phyloP scores from a whole-genome alignment of 2,797 vertebrate genomes.

The Rachycentron canadum region DNA sequence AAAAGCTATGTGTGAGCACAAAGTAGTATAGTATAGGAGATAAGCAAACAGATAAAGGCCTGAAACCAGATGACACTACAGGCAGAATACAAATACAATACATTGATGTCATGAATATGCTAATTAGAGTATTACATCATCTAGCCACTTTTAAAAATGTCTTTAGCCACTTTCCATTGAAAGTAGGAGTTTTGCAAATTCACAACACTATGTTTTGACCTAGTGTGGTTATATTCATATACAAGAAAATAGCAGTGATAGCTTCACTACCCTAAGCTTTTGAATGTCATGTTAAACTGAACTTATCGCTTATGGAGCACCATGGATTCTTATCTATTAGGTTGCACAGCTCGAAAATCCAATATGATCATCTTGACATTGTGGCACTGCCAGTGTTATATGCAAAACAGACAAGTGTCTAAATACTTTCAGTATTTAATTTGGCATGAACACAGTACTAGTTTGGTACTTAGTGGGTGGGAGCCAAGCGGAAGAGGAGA shows the following conservation, averaged over 20 bases:
- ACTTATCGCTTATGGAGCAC: slow-evolving; percentile 19
- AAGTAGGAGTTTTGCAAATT: no score
- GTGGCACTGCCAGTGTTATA: slow-evolving; percentile 45
- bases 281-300: slow-evolving; percentile 13
- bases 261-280: neutral
- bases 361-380: slow-evolving; percentile 47
- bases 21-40: no score
- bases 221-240: neutral
- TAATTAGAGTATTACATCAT: no score
- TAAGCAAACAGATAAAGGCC: no score
- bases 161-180: no score
- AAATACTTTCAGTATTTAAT: slow-evolving; percentile 56
- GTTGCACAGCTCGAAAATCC: slow-evolving; percentile 32
- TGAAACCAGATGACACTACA: no score
- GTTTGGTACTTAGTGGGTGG: slow-evolving; percentile 44
- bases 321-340: slow-evolving; percentile 18
- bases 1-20: no score
- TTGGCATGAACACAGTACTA: slow-evolving; percentile 40
- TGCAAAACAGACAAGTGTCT: slow-evolving; percentile 53
- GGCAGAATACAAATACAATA: no score
- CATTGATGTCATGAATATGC: no score
- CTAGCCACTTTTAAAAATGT: no score
- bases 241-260: neutral
- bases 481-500: slow-evolving; percentile 30
- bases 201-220: no score